These are phyloP conservation scores for Goniozus legneri DNA, from an alignment of 1,140 invertebrate species.

Conservation along the genomic window DNA sequence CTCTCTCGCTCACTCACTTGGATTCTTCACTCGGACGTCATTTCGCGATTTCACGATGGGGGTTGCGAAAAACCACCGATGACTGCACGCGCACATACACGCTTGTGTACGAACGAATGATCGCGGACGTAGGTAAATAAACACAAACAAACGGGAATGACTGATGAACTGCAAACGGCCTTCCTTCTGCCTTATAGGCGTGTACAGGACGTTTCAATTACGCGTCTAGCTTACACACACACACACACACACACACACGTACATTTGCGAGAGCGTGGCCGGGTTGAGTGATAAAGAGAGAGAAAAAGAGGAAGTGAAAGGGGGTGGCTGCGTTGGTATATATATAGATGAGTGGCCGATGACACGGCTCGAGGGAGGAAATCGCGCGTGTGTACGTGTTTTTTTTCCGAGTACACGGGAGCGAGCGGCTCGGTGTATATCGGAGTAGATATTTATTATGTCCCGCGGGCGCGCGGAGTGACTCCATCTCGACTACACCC, in stretches of 20 bases:
- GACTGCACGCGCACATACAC: constrained; percentile 30
- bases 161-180: constrained; percentile 47
- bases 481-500: background rate
- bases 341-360: constrained; percentile 15
- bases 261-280: background rate
- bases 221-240: constrained; percentile 14
- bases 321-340: background rate
- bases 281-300: constrained; percentile 7
- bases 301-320: constrained; percentile 4
- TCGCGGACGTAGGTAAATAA: too few species aligned
- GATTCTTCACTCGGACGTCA: constrained; percentile 16
- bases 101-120: background rate
- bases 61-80: constrained; percentile 40
- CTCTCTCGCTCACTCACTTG: background rate
- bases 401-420: too few species aligned
- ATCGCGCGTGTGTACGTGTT: constrained; percentile 2
- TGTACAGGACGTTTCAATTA: constrained; percentile 48
- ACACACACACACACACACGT: background rate
- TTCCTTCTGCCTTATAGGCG: constrained; percentile 40
- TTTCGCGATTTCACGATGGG: constrained; percentile 26
- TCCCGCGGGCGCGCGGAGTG: constrained; percentile 20
- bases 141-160: constrained; percentile 36
- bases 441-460: constrained; percentile 27
- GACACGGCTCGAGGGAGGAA: constrained; percentile 22
- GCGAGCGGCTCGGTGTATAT: too few species aligned